phyloP scores from a whole-genome alignment of 2,797 vertebrate genomes.

The Clarias pachynema region DNA sequence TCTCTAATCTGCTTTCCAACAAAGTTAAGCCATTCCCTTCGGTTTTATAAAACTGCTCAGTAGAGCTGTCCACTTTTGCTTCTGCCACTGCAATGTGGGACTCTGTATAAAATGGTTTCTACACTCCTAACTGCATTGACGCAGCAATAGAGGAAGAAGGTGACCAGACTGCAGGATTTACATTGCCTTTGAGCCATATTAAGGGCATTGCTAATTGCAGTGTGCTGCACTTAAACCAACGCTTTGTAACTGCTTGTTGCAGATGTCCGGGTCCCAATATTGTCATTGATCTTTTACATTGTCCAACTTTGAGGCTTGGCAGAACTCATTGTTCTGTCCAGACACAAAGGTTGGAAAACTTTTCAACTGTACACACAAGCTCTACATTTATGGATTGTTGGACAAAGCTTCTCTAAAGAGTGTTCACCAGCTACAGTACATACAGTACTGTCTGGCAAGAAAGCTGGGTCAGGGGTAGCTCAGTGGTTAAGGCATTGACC shows the following conservation, averaged over 20 bases:
- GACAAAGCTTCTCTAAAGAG: neutral
- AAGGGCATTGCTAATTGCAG: neutral
- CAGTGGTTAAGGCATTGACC: too few species aligned
- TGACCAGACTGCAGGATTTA: neutral
- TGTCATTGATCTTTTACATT: neutral
- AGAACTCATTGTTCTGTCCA: neutral
- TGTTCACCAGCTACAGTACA: neutral
- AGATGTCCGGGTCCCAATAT: neutral
- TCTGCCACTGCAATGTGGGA: neutral
- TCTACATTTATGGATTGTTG: neutral
- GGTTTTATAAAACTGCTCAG: neutral
- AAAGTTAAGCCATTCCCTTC: neutral
- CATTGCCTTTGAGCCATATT: slow-evolving; percentile 1
- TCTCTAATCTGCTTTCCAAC: neutral
- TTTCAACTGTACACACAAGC: neutral
- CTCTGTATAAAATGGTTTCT: neutral
- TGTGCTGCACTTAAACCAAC: neutral
- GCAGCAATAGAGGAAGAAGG: neutral
- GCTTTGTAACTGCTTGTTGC: neutral
- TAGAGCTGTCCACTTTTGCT: neutral
- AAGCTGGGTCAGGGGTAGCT: too few species aligned
- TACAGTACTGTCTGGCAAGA: too few species aligned
- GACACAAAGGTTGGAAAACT: neutral
- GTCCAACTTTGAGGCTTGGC: neutral
- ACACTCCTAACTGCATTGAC: neutral